Conservation (phyloP, 2,113 vertebrate genomes). For the Sceloporus tristichus region DNA sequence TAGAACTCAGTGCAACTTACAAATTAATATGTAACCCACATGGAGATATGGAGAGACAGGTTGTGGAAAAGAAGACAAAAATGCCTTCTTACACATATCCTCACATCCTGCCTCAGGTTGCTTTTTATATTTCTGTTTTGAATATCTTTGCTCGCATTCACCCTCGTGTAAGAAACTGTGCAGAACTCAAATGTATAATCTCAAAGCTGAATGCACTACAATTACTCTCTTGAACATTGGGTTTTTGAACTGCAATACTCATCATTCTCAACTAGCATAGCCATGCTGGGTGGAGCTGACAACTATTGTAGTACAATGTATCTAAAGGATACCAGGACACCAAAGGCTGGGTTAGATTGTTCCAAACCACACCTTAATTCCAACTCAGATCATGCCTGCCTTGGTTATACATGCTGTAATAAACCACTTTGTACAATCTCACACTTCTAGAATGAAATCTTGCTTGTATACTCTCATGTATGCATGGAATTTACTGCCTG, state of each 20-base stretch:
- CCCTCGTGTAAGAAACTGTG: background rate
- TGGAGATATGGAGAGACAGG: background rate
- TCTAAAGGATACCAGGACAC: no score
- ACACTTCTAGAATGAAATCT: background rate
- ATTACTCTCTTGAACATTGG: no score
- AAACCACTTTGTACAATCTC: background rate
- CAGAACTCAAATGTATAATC: background rate
- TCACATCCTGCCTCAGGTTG: background rate
- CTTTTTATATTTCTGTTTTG: constrained; percentile 2
- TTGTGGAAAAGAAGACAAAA: background rate
- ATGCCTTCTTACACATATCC: background rate
- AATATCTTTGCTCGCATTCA: background rate
- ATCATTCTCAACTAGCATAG: no score
- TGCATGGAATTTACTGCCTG: background rate
- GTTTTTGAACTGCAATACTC: no score
- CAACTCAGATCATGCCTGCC: background rate
- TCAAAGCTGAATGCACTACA: background rate
- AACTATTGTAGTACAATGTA: no score
- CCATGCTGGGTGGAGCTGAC: no score
- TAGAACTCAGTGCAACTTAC: no score
- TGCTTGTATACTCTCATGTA: background rate
- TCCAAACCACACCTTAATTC: background rate
- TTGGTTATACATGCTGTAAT: background rate
- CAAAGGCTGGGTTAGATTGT: no score
- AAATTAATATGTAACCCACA: background rate